Evolutionary conservation across 23 tunicate genomes (phyloP).

Genomic region (Halocynthia aurantium): DNA sequence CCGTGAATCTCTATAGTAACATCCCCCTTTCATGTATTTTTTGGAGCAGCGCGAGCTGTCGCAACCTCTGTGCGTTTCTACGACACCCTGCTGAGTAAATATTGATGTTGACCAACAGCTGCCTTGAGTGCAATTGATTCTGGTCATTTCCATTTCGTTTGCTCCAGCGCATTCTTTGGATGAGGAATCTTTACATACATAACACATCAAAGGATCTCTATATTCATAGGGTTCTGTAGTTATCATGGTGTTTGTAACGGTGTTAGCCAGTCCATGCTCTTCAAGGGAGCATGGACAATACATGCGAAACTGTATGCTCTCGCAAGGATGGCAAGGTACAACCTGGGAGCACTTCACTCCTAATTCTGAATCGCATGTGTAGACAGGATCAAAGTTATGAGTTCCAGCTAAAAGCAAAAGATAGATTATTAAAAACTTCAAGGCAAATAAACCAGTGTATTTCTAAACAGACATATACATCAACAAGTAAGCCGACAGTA

Average conservation of each 20-base stretch:
- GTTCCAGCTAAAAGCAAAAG: background rate
- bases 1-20: slow-evolving; percentile 1
- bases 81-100: background rate
- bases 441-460: no score
- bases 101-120: slow-evolving; percentile 1
- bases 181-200: background rate
- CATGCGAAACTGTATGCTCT: background rate
- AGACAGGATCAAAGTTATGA: slow-evolving; percentile 3
- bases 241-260: background rate
- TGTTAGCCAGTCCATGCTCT: background rate
- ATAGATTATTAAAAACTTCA: background rate
- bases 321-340: slow-evolving; percentile 11
- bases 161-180: background rate
- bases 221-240: background rate
- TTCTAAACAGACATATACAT: no score
- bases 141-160: background rate
- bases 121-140: background rate
- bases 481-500: no score
- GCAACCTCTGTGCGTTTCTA: background rate
- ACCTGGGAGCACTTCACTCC: slow-evolving; percentile 9
- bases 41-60: background rate
- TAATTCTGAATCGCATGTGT: background rate
- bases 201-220: background rate
- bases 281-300: slow-evolving; percentile 2
- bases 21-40: background rate